phyloP scores from a whole-genome alignment of 2,888 invertebrate genomes.

The Ormia ochracea region DNA sequence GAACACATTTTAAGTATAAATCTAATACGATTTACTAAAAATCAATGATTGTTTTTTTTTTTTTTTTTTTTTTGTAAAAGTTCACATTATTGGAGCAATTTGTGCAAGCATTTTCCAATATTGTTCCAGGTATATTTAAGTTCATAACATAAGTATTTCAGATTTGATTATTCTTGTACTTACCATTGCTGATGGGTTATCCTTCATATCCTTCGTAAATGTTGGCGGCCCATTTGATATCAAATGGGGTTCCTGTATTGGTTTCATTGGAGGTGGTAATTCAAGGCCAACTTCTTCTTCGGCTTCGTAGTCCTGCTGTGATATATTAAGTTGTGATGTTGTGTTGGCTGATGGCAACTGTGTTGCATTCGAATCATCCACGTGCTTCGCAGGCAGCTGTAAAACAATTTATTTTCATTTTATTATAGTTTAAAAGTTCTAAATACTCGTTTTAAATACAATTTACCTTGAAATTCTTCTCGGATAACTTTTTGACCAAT shows the following conservation, averaged over 20 bases:
- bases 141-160: no score
- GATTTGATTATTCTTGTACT: no score
- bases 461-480: conserved; percentile 90
- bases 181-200: conserved; percentile 81
- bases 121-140: no score
- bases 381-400: conserved; percentile 74
- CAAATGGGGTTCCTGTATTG: conserved; percentile 84
- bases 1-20: no score
- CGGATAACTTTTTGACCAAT: conserved; percentile 88
- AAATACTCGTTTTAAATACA: no score
- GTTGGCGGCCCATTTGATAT: conserved; percentile 76
- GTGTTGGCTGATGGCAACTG: conserved; percentile 77
- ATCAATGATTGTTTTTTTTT: no score
- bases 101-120: no score
- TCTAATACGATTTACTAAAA: no score
- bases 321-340: conserved; percentile 74
- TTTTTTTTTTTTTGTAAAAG: no score
- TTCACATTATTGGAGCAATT: no score
- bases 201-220: conserved; percentile 77
- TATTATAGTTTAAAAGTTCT: not conserved
- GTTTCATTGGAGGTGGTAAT: conserved; percentile 96
- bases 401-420: conserved; percentile 28
- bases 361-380: conserved; percentile 73
- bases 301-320: conserved; percentile 76
- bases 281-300: conserved; percentile 90